Conservation (phyloP, 2,113 vertebrate species). For the Embiotoca jacksoni region DNA sequence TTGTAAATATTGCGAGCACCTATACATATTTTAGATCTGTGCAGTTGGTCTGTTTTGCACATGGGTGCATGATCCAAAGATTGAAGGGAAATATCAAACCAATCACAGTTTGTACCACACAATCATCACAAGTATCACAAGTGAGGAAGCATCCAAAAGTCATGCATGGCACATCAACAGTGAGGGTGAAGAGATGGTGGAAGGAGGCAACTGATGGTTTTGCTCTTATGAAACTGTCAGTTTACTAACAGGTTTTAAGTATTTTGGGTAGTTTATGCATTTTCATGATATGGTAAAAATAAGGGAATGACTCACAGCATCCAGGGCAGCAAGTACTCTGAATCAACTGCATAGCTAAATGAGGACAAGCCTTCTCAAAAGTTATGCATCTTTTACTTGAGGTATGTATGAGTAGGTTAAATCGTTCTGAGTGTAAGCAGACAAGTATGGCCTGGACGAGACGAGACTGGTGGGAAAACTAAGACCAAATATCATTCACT, state of each 20-base stretch:
- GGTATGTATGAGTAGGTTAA: background rate
- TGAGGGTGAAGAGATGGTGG: constrained; percentile 80
- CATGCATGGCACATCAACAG: constrained; percentile 81
- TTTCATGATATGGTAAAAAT: constrained; percentile 22
- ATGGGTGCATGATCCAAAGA: constrained; percentile 31
- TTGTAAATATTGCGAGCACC: too few relatives aligned
- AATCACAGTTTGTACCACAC: constrained; percentile 63
- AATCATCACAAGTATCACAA: constrained; percentile 72
- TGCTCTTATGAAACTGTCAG: background rate
- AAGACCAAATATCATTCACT: constrained; percentile 46
- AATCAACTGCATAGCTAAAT: background rate
- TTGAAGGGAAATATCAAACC: constrained; percentile 43
- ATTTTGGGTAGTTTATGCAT: background rate
- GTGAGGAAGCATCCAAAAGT: constrained; percentile 74
- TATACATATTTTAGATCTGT: background rate
- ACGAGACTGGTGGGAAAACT: background rate
- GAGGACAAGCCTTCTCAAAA: constrained; percentile 50
- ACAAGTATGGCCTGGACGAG: background rate
- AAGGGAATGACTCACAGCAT: background rate
- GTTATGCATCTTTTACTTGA: constrained; percentile 44
- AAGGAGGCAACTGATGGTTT: constrained; percentile 64
- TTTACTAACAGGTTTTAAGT: constrained; percentile 13
- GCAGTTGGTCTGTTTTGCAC: constrained; percentile 24
- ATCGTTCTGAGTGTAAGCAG: background rate
- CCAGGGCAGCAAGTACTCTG: constrained; percentile 2